phyloP scores from a whole-genome alignment of 1,140 invertebrate species.

The Eumaeus atala region DNA sequence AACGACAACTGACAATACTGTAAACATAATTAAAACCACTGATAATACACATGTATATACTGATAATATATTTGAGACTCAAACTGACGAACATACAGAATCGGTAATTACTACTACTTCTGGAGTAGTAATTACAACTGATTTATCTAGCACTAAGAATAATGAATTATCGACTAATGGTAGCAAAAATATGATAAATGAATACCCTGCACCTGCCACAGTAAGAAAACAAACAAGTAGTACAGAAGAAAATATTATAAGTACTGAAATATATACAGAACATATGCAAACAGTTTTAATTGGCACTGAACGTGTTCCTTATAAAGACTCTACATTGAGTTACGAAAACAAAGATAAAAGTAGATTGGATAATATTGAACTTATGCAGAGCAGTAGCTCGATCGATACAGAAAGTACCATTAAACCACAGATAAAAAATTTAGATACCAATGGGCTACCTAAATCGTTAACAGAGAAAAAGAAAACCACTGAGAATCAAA shows the following conservation, averaged over 20 bases:
- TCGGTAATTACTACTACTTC: neutral
- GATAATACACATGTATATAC: neutral
- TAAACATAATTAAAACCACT: constrained; percentile 13
- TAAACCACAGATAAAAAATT: constrained; percentile 47
- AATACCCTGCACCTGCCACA: neutral
- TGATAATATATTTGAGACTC: neutral
- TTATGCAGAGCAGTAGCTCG: constrained; percentile 48
- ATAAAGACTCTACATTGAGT: constrained; percentile 6
- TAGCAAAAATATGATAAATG: neutral
- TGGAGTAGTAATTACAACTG: neutral
- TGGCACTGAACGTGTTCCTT: constrained; percentile 15
- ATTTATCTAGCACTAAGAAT: neutral
- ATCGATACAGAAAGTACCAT: constrained; percentile 50
- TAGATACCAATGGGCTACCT: constrained; percentile 41
- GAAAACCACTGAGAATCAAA: constrained; percentile 64
- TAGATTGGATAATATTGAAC: constrained; percentile 38
- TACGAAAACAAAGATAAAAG: constrained; percentile 22
- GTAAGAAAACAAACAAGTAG: neutral
- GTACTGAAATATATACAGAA: constrained; percentile 14
- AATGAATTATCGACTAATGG: neutral
- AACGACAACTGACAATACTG: constrained; percentile 8
- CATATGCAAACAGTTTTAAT: constrained; percentile 13
- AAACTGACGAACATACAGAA: constrained; percentile 1
- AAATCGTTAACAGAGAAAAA: constrained; percentile 62
- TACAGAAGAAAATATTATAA: neutral